Evolutionary conservation across 2,797 vertebrate genomes (phyloP).

Genomic region (Lophius americanus): DNA sequence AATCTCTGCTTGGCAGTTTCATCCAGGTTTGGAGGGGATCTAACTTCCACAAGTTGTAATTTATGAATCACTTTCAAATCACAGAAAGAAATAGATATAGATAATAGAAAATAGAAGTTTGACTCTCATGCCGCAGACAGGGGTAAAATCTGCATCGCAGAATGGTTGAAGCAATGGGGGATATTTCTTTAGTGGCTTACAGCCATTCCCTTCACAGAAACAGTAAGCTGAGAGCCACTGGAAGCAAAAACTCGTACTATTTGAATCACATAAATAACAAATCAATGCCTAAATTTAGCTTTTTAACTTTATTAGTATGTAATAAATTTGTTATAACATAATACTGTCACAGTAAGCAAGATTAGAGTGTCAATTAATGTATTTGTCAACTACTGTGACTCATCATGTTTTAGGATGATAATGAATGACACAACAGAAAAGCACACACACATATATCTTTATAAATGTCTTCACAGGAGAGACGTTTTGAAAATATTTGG

Average conservation of each 20-base stretch:
- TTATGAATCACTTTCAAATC: constrained; percentile 21
- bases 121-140: background rate
- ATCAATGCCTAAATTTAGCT: too few relatives aligned
- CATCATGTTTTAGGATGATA: background rate
- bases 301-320: too few relatives aligned
- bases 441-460: background rate
- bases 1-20: constrained; percentile 18
- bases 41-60: constrained; percentile 15
- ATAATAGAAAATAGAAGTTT: constrained; percentile 7
- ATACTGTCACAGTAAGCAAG: background rate
- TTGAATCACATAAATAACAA: background rate
- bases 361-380: background rate
- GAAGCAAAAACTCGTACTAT: background rate
- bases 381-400: background rate
- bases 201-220: background rate
- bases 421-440: background rate
- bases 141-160: constrained; percentile 20
- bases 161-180: too few relatives aligned
- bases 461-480: background rate
- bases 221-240: background rate
- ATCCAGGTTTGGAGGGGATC: constrained; percentile 8
- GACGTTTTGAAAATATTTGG: too few relatives aligned
- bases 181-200: too few relatives aligned
- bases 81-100: background rate
- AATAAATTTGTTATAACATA: background rate